Evolutionary conservation across 2,888 invertebrate species (phyloP).

Genomic region (Calephelis perditalis): DNA sequence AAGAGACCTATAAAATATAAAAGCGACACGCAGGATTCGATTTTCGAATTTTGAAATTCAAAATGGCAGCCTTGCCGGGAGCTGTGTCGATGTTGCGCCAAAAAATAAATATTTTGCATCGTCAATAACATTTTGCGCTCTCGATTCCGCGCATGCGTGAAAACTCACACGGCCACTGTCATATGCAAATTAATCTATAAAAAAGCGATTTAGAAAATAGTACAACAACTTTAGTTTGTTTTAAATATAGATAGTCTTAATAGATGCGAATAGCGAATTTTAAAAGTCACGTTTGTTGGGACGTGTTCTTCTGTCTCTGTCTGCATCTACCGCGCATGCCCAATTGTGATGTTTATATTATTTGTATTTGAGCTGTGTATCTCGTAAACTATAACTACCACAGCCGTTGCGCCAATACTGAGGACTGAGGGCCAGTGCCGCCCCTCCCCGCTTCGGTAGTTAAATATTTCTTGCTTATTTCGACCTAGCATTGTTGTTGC

Average conservation of each 20-base stretch:
- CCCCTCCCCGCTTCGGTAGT: conserved; percentile 74
- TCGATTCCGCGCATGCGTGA: conserved; percentile 58
- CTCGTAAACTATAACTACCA: conserved; percentile 80
- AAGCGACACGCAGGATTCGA: not conserved
- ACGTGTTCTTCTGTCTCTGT: conserved; percentile 46
- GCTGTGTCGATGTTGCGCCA: conserved; percentile 50
- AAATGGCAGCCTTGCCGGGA: conserved; percentile 36
- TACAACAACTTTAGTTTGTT: conserved; percentile 41
- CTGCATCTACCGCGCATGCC: conserved; percentile 67
- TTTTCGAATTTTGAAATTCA: conserved; percentile 27
- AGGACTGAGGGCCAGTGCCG: conserved; percentile 73
- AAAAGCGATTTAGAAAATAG: conserved; percentile 57
- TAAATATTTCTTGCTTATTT: conserved; percentile 80
- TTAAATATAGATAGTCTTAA: conserved; percentile 26
- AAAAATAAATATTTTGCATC: conserved; percentile 75
- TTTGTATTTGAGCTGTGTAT: conserved; percentile 80
- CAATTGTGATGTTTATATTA: conserved; percentile 77
- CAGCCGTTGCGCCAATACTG: conserved; percentile 77
- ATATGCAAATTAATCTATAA: conserved; percentile 76
- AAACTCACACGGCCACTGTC: conserved; percentile 52
- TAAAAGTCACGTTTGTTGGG: conserved; percentile 2
- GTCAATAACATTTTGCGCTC: conserved; percentile 65
- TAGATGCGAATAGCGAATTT: conserved; percentile 4
- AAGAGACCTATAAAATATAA: not conserved
- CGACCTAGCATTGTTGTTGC: conserved; percentile 78